Conservation (phyloP, 2,113 vertebrate genomes). For the Cinclus cinclus region DNA sequence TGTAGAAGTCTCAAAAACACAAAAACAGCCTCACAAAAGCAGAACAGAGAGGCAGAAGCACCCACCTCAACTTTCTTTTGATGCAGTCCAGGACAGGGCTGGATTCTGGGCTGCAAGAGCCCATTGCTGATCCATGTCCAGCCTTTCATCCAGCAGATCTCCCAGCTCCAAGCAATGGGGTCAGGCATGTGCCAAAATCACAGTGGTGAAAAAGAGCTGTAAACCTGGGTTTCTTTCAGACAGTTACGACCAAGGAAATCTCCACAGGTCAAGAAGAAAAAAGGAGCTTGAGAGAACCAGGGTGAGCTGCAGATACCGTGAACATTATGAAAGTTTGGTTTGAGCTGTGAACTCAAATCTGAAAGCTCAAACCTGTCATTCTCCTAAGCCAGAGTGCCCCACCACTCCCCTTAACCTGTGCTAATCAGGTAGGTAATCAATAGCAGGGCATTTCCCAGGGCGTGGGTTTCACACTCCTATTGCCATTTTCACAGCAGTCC, state of each 20-base stretch:
- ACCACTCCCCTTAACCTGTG: not conserved
- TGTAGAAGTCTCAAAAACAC: not conserved
- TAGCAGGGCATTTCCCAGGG: conserved; percentile 40
- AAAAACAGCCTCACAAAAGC: not conserved
- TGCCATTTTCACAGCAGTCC: conserved; percentile 61
- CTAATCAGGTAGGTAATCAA: conserved; percentile 13
- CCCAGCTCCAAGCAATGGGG: not conserved
- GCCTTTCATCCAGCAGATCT: not conserved
- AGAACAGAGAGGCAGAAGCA: not conserved
- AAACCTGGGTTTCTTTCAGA: not conserved
- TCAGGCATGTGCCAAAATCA: not conserved
- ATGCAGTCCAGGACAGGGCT: fast-evolving
- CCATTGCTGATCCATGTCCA: not conserved
- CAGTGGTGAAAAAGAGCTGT: not conserved
- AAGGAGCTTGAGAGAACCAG: not conserved
- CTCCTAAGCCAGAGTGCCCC: not conserved
- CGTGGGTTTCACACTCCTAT: not conserved
- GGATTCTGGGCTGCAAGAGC: fast-evolving
- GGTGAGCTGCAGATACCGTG: not conserved
- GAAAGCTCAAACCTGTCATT: not conserved
- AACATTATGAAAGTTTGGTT: not conserved
- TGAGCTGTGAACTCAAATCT: not conserved
- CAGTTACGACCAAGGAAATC: not conserved
- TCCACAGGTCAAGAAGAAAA: not conserved
- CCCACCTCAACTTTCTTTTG: not conserved